These are phyloP conservation scores for Pogoniulus pusillus DNA, from an alignment of 2,797 vertebrate genomes.

Conservation along the genomic window DNA sequence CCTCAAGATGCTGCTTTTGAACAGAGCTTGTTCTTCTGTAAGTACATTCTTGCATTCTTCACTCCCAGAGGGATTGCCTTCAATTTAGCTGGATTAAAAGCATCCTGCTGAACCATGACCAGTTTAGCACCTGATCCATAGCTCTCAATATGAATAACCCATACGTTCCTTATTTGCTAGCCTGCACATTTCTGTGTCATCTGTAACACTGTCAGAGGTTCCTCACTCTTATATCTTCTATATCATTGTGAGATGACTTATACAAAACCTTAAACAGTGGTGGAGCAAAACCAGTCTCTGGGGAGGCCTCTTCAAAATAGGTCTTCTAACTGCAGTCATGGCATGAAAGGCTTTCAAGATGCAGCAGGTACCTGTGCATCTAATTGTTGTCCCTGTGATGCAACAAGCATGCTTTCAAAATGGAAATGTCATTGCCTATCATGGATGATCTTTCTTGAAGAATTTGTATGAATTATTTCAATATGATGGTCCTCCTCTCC, in stretches of 20 bases:
- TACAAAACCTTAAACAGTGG: not conserved
- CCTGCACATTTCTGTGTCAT: slow-evolving; percentile 29
- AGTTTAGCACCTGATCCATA: slow-evolving; percentile 43
- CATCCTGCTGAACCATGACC: slow-evolving; percentile 51
- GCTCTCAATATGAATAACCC: slow-evolving; percentile 17
- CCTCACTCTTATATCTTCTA: not conserved
- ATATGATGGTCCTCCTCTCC: not conserved
- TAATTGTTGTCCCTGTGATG: not conserved
- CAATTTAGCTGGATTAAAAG: slow-evolving; percentile 55
- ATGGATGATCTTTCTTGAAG: not conserved
- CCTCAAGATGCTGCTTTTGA: slow-evolving; percentile 32
- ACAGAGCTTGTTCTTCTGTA: not conserved
- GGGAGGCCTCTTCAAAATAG: not conserved
- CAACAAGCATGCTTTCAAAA: not conserved
- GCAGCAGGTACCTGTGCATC: not conserved
- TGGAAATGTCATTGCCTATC: accelerated
- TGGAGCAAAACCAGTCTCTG: not conserved
- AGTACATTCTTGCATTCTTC: slow-evolving; percentile 10
- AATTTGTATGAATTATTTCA: not conserved
- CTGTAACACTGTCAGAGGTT: not conserved
- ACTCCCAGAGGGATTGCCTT: slow-evolving; percentile 35
- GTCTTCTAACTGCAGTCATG: not conserved
- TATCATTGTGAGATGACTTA: not conserved
- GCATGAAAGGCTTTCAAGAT: not conserved
- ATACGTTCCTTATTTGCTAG: not conserved